Conservation (phyloP, 2,113 vertebrate genomes). For the Benitochromis conjunctus region DNA sequence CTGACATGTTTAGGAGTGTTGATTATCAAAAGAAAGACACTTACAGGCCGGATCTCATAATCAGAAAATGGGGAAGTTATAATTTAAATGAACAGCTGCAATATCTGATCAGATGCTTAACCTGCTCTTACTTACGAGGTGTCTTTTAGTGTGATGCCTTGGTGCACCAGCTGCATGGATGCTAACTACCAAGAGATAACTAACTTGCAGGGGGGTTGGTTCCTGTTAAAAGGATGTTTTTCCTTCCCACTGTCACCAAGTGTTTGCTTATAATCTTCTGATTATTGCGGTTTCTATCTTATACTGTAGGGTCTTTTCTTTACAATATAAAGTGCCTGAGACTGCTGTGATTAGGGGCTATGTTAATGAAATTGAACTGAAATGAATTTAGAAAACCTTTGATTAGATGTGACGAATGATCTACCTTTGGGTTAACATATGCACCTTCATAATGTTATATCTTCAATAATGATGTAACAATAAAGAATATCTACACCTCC, state of each 20-base stretch:
- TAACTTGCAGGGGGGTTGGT: not conserved
- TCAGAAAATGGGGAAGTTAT: no score
- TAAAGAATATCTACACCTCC: not conserved
- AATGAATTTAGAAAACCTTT: not conserved
- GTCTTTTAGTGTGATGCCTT: not conserved
- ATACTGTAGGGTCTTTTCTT: not conserved
- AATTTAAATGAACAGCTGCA: not conserved
- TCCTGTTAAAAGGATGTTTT: not conserved
- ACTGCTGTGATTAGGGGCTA: not conserved
- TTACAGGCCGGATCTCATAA: no score
- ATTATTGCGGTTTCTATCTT: fast-evolving
- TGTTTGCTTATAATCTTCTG: not conserved
- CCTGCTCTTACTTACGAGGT: not conserved
- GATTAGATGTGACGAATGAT: not conserved
- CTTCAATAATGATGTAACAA: not conserved
- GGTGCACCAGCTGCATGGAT: no score
- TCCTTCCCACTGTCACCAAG: not conserved
- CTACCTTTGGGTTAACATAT: not conserved
- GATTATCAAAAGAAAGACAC: not conserved
- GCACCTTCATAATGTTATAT: not conserved
- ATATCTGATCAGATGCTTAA: not conserved
- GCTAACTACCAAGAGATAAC: not conserved
- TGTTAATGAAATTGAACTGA: not conserved
- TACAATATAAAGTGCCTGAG: not conserved
- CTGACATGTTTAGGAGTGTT: not conserved